Conservation (phyloP, 2,888 invertebrate genomes). For the Troilus luridus region DNA sequence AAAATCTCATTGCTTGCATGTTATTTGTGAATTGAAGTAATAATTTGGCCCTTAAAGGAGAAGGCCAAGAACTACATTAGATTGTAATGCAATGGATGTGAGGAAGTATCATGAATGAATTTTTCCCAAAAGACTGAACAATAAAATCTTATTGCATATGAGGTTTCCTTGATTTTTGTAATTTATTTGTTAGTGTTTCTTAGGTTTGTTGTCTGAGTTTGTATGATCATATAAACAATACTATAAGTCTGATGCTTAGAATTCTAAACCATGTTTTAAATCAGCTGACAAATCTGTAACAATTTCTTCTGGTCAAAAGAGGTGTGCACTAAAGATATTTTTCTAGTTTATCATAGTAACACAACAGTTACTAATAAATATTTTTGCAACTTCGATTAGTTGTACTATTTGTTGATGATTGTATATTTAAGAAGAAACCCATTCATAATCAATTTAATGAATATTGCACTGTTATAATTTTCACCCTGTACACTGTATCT, state of each 20-base stretch:
- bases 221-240: neutral
- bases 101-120: no score
- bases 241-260: slow-evolving; percentile 5
- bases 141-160: neutral
- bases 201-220: neutral
- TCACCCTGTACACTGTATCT: slow-evolving; percentile 37
- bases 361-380: neutral
- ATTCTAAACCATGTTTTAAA: neutral
- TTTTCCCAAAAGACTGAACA: no score
- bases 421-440: neutral
- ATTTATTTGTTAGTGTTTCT: neutral
- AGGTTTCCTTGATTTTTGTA: neutral
- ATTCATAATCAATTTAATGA: neutral
- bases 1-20: neutral
- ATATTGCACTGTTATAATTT: slow-evolving; percentile 43
- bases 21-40: no score
- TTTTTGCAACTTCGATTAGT: neutral
- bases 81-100: no score
- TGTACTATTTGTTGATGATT: neutral
- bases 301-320: neutral
- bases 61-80: no score
- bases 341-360: slow-evolving; percentile 14
- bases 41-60: no score
- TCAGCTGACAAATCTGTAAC: neutral
- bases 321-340: slow-evolving; percentile 20